phyloP scores from a whole-genome alignment of 2,888 invertebrate genomes.

The Xanthorhoe designata region DNA sequence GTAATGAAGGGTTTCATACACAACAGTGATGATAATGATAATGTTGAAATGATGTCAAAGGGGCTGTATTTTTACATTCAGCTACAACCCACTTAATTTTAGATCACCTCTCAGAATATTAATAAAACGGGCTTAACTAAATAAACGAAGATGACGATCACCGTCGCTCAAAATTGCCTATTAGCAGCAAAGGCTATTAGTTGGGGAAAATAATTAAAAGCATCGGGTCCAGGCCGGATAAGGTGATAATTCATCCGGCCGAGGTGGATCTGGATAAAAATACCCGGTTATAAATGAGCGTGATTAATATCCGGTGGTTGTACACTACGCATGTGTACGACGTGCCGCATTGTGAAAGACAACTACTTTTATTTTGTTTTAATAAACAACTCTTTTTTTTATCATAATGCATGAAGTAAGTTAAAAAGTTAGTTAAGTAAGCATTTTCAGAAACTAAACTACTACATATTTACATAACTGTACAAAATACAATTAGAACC shows the following conservation, averaged over 20 bases:
- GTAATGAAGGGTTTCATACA: too few species aligned
- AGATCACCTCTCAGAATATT: conserved; percentile 23
- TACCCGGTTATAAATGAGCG: conserved; percentile 47
- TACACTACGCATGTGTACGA: conserved; percentile 1
- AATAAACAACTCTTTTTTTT: too few species aligned
- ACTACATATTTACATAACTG: too few species aligned
- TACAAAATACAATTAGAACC: too few species aligned
- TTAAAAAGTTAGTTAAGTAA: too few species aligned
- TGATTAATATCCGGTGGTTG: conserved; percentile 45
- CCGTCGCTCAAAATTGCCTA: conserved; percentile 37
- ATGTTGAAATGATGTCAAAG: too few species aligned
- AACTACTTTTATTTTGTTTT: too few species aligned
- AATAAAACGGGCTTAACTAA: conserved; percentile 35
- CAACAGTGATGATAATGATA: too few species aligned
- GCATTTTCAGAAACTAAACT: too few species aligned
- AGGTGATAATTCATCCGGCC: conserved; percentile 52
- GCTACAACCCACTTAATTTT: background rate
- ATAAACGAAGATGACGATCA: conserved; percentile 40
- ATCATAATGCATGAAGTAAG: too few species aligned
- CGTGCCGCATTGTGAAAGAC: background rate
- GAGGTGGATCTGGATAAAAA: conserved; percentile 42
- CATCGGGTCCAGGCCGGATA: conserved; percentile 39
- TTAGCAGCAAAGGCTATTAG: conserved; percentile 47
- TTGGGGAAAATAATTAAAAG: conserved; percentile 59
- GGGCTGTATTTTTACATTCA: background rate